Base-by-base conservation (phyloP, 2,797 vertebrate genomes). In the Spinibarbus caldwelli region DNA sequence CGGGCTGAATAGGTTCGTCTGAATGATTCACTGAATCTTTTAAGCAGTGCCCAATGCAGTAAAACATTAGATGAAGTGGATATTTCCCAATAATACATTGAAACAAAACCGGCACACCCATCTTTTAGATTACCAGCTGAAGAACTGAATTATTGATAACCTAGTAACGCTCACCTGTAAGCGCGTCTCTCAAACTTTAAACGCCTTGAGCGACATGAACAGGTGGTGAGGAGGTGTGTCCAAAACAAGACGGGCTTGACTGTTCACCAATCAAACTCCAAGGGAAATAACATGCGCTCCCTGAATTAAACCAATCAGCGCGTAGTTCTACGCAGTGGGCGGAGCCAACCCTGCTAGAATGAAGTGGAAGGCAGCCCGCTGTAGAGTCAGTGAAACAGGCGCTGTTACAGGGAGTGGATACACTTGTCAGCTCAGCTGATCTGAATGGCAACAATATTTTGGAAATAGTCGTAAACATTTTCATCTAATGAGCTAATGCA, bases 161-260 rank as follows among this genome's bases (percentile, higher is more conserved):
- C 68, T 45, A 19, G 38, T 41, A 45, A 43, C n/a, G n/a, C 36
- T 87, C 78, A 78, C 36, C 64, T 84, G n/a, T 54, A 41, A 21
- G 14, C 49, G 54, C 15, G 52, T 67, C 41, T 71, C 49, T 73
- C 47, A 80, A 82, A 57, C 86, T 86, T 47, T 54, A 57, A 70
- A 84, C 54, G 82, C 81, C 23, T 47, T 67, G 71, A 89, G n/a
- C 86, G 88, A 86, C 76, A 82, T 82, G 78, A 87, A 83, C 90
- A 91, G 91, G 88, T 91, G 90, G 88, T 70, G 64, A 38, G 76
- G 76, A 70, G 87, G 87, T 81, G 88, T 87, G 88, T 88, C 84
- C 23, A 11, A 2, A 34, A 19, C 1, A 3, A 38, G 84, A 93
- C 78, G 41, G 91, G 78, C 91, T 86, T 84, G 73, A 54, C 59